Evolutionary conservation across 2,797 vertebrate genomes (phyloP), one percentile per base, ranked within the genome.

Genomic region (Natrix natrix): DNA sequence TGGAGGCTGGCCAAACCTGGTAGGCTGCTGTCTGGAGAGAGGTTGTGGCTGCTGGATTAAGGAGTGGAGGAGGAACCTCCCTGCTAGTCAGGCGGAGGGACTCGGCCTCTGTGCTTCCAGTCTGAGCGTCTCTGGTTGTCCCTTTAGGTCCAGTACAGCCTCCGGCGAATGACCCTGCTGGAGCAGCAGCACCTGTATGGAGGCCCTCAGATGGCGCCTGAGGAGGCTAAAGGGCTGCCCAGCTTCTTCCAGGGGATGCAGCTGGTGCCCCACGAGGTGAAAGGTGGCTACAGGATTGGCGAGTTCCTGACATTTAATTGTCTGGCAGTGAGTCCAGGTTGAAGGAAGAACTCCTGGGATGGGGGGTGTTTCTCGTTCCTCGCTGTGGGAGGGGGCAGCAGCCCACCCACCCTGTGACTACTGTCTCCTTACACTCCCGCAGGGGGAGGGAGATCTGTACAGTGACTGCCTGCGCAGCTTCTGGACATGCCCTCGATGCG

Each of bases 261-360:
- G 90, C 94, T 97, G 60, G 96, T 97, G 24, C 98, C 98, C 0
- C 97, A 99, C 54, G 97, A 98, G 20, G 96, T 98, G 54, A 99
- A 99, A 96, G 99, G 99, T 12, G 99, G 99, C 74, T 97, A 99
- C 4, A 86, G 93, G 0, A 98, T 99, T 94, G 97, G 97, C 0
- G 97, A 95, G n/a, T 99, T 98, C 94, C 98, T 99, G 96, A 99
- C 98, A 20, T 99, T 99, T 97, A 99, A 99, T 97, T 99, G 99
- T 93, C 96, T 99, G 95, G 91, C 95, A 24, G 98, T 99, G 94
- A 98, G 97, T 95, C 55, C 87, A 60, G 57, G 32, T 11, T 24
- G 55, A 13, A 3, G 69, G 55, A 69, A 24, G 56, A 57, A 57
- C 4, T 88, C 56, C 28, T n/a, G 2, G n/a, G 56, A 59, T 57